Evolutionary conservation across 2,888 invertebrate species (phyloP).

Genomic region (Sarcophaga subvicina): DNA sequence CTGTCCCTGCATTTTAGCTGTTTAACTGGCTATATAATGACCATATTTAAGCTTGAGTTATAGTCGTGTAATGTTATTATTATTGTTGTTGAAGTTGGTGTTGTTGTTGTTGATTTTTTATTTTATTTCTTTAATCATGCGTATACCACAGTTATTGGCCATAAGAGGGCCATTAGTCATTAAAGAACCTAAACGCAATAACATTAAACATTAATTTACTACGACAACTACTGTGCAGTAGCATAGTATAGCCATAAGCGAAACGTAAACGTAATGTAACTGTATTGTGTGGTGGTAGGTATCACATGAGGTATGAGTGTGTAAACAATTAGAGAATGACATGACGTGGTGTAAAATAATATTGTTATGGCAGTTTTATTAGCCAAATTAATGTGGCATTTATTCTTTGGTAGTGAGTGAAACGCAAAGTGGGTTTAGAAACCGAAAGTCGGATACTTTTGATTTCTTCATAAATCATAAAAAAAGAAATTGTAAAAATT

Average conservation of each 20-base stretch:
- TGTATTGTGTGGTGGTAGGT: not conserved
- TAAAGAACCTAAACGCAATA: conserved; percentile 50
- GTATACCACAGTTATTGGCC: conserved; percentile 47
- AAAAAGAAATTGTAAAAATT: no score
- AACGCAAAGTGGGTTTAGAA: not conserved
- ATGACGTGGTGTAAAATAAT: conserved; percentile 20
- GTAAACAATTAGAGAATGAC: not conserved
- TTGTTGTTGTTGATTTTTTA: conserved; percentile 19
- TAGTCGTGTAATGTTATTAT: conserved; percentile 7
- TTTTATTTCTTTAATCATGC: conserved; percentile 48
- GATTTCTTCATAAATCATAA: no score
- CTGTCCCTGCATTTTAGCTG: conserved; percentile 16
- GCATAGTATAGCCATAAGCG: not conserved
- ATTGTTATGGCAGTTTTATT: conserved; percentile 39
- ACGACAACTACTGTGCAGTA: conserved; percentile 27
- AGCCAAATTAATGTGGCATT: conserved; percentile 64
- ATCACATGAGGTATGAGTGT: no score
- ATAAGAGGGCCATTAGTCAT: conserved; percentile 64
- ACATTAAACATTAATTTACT: conserved; percentile 54
- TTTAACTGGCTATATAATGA: not conserved
- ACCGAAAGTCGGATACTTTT: not conserved
- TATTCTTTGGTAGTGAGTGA: not conserved
- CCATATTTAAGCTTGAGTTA: conserved; percentile 22
- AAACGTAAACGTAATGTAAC: conserved; percentile 10
- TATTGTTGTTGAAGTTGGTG: not conserved